Conservation (phyloP, 2,113 vertebrate genomes). For the Cyprinodon variegatus region DNA sequence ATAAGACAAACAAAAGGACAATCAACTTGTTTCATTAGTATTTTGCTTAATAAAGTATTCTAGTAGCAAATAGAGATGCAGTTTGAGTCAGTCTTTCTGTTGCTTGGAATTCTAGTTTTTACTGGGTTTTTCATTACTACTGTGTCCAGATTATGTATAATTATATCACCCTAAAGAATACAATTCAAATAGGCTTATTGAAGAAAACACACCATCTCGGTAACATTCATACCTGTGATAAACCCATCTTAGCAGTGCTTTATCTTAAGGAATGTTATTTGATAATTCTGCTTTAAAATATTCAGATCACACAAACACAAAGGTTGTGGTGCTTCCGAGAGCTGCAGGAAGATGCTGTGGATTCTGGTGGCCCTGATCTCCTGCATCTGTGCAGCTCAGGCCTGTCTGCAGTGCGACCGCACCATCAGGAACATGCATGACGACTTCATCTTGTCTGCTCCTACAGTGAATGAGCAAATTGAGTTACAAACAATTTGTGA, state of each 20-base stretch:
- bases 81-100: no score
- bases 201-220: not conserved
- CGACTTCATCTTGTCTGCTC: slow-evolving; percentile 50
- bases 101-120: no score
- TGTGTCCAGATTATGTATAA: not conserved
- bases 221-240: not conserved
- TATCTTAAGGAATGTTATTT: not conserved
- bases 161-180: not conserved
- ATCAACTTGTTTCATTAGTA: not conserved
- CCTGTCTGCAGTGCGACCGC: slow-evolving; percentile 78
- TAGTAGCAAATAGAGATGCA: no score
- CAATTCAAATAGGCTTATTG: not conserved
- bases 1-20: not conserved
- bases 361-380: slow-evolving; percentile 43
- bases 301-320: slow-evolving; percentile 7
- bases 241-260: not conserved
- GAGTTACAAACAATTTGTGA: slow-evolving; percentile 56
- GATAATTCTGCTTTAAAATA: slow-evolving; percentile 22
- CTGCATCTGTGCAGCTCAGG: slow-evolving; percentile 14
- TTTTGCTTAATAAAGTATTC: no score
- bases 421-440: slow-evolving; percentile 57
- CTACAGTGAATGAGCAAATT: slow-evolving; percentile 49
- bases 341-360: slow-evolving; percentile 39
- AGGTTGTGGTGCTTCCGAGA: not conserved
- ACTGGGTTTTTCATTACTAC: no score